Evolutionary conservation across 2,797 vertebrate genomes (phyloP).

Genomic region (Lycodopsis pacificus): DNA sequence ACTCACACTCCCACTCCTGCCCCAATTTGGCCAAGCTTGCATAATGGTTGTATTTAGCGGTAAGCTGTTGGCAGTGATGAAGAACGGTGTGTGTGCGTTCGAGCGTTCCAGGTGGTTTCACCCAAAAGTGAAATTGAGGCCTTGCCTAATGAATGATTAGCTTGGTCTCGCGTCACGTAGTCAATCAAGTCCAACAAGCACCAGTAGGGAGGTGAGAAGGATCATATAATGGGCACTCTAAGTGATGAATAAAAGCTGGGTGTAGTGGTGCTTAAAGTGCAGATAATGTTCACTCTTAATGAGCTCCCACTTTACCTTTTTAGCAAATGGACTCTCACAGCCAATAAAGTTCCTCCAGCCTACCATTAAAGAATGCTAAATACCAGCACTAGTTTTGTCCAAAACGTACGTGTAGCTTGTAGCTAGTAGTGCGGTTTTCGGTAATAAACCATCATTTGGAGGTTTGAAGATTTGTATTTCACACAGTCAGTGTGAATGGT

Average conservation of each 20-base stretch:
- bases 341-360: background rate
- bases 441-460: background rate
- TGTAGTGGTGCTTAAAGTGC: constrained; percentile 20
- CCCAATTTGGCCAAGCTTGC: constrained; percentile 39
- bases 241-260: constrained; percentile 47
- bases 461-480: background rate
- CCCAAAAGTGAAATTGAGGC: constrained; percentile 52
- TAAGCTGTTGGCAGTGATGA: constrained; percentile 69
- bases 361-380: background rate
- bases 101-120: constrained; percentile 57
- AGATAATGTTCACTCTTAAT: constrained; percentile 35
- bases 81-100: constrained; percentile 1
- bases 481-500: background rate
- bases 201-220: constrained; percentile 37
- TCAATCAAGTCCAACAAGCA: constrained; percentile 50
- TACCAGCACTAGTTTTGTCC: background rate
- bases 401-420: background rate
- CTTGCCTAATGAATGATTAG: constrained; percentile 49
- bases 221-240: constrained; percentile 49
- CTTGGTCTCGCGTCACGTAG: constrained; percentile 55
- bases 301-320: constrained; percentile 1
- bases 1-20: background rate
- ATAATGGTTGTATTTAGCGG: constrained; percentile 70
- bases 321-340: background rate
- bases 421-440: background rate